Base-by-base conservation (phyloP, 2,888 invertebrate genomes). In the Stegophylla sp. region DNA sequence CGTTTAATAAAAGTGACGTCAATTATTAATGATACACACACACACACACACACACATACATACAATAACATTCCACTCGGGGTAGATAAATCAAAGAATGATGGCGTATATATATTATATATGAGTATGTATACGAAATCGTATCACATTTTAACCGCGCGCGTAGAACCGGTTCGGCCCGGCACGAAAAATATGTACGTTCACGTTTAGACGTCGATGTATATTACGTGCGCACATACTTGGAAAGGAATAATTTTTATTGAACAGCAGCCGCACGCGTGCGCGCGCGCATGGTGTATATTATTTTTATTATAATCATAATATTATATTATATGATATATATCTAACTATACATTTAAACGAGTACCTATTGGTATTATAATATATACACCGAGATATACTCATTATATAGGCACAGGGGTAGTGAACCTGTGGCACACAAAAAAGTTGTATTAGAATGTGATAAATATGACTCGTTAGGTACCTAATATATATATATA, bases 91-190 rank as follows among this genome's bases (percentile, higher is more conserved):
- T 63, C 48, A 34, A 34, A 63, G 48, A 74, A 74, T 48, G 74
- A 48, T 63, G 34, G 61, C 28, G 17, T 56, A 53, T 28, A 28
- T 45, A 67, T 48, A 59, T 26, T 59, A 59, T 23, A 59, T 26
- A 17, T 67, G 4, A 17, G 7, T 23, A 48, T 17, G 1, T 23
- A 71, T 28, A 75, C 20, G 48, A 53, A 66, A 53, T 67, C 56
- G 59, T 67, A 76, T 76, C 43, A 76, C 76, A 66, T 76, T 76
- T 76, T 45, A 76, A 76, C 53, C 67, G 48, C 34, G 48, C 34
- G n/a, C 61, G 23, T 56, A 51, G 79, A 79, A 79, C 79, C 79
- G 79, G 79, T 79, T 79, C 59, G 59, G 48, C 15, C 63, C 63
- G 72, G 63, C 15, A 23, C 74, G 51, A 34, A 45, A 79, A 79